These are phyloP conservation scores for Pteria penguin DNA, from an alignment of 2,888 invertebrate species.

Conservation along the genomic window DNA sequence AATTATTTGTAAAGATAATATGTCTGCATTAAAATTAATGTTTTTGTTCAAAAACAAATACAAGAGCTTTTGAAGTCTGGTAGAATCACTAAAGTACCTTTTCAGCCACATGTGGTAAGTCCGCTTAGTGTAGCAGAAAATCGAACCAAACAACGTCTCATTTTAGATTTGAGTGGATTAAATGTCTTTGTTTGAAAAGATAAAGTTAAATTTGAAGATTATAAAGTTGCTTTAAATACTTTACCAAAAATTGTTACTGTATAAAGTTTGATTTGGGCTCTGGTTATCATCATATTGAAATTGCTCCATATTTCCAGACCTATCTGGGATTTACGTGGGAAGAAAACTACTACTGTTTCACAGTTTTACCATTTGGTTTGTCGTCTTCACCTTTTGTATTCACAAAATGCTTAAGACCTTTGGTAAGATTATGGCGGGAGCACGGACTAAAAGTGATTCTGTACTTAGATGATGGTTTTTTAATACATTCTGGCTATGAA, in stretches of 20 bases:
- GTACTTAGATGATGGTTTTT: too few species aligned
- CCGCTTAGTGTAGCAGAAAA: constrained; percentile 24
- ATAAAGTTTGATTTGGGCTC: too few species aligned
- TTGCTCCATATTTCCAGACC: too few species aligned
- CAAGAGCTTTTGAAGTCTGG: constrained; percentile 1
- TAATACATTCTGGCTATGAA: too few species aligned
- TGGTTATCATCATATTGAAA: too few species aligned
- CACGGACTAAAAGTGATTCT: too few species aligned
- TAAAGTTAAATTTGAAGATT: constrained; percentile 43
- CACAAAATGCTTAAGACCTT: too few species aligned
- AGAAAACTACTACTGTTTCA: too few species aligned
- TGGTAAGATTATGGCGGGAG: too few species aligned
- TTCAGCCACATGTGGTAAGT: constrained; percentile 23
- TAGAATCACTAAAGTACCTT: constrained; percentile 18
- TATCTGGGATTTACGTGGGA: too few species aligned
- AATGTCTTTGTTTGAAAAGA: constrained; percentile 38
- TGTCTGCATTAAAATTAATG: constrained; percentile 5
- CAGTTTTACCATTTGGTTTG: too few species aligned
- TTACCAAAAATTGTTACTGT: constrained; percentile 29
- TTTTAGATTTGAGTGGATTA: constrained; percentile 35
- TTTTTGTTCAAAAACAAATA: constrained; percentile 11
- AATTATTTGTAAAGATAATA: constrained; percentile 11
- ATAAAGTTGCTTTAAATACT: constrained; percentile 44
- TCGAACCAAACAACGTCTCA: constrained; percentile 23
- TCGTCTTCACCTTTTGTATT: too few species aligned